Evolutionary conservation across 2,797 vertebrate genomes (phyloP).

Genomic region (Tadarida brasiliensis): DNA sequence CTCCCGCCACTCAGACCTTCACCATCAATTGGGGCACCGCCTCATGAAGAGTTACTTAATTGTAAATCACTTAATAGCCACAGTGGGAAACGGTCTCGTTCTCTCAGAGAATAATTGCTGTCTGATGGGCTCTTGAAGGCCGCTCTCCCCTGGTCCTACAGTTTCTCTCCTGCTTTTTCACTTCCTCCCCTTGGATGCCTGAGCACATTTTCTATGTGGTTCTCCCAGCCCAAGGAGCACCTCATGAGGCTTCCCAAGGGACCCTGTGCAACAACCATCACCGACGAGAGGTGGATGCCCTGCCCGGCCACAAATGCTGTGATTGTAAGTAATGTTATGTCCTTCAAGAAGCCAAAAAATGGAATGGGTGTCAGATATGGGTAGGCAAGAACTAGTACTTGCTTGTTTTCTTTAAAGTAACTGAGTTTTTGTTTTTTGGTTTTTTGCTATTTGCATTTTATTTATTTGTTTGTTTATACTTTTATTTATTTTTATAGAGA

Average conservation of each 20-base stretch:
- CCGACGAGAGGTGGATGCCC: not conserved
- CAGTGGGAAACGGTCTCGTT: constrained; percentile 59
- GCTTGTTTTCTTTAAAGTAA: not conserved
- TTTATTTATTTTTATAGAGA: no score
- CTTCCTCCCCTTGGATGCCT: not conserved
- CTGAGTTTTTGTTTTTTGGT: not conserved
- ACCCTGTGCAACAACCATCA: not conserved
- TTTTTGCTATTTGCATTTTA: no score
- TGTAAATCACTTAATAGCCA: constrained; percentile 64
- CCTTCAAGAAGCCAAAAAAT: not conserved
- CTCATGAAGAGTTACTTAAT: constrained; percentile 71
- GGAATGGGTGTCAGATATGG: not conserved
- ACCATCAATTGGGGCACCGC: constrained; percentile 24
- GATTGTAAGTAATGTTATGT: constrained; percentile 49
- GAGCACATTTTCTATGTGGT: constrained; percentile 15
- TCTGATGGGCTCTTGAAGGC: constrained; percentile 58
- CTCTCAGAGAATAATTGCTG: constrained; percentile 41
- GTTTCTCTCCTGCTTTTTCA: constrained; percentile 50
- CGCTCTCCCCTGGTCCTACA: not conserved
- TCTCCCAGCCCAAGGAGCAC: not conserved
- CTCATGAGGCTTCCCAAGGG: not conserved
- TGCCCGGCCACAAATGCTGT: not conserved
- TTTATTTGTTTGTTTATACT: no score
- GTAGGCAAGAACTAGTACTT: constrained; percentile 6
- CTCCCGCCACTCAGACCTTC: not conserved